Percentiles rank a stretch among this genome's conserved stretches.
Evolutionary conservation across 2,888 invertebrate species (phyloP).

Genomic region (Criorhina ranunculi): DNA sequence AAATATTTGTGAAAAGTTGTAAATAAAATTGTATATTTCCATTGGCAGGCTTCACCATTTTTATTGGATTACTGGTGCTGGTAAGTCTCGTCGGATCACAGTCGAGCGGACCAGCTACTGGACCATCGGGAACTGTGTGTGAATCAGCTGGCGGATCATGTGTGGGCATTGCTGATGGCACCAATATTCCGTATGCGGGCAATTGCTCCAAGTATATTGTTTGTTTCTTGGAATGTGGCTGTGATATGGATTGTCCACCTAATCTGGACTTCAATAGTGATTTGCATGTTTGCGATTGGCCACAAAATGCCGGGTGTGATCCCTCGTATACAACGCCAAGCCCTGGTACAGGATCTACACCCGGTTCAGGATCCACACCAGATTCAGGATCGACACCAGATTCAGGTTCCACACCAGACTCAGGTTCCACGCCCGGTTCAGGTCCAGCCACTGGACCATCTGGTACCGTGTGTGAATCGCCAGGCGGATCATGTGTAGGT

Average conservation of each 20-base stretch:
- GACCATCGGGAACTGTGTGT: conserved; percentile 65
- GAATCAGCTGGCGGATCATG: conserved; percentile 68
- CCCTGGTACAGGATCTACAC: neutral
- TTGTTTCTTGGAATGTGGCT: conserved; percentile 47
- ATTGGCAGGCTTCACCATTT: neutral
- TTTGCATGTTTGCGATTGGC: conserved; percentile 72
- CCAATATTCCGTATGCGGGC: conserved; percentile 24
- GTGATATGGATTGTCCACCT: conserved; percentile 60
- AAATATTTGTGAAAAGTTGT: neutral
- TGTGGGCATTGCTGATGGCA: conserved; percentile 28
- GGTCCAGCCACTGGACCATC: conserved; percentile 26
- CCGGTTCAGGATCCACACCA: neutral
- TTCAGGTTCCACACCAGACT: neutral
- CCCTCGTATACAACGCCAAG: neutral
- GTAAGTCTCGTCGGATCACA: conserved; percentile 6
- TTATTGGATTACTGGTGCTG: conserved; percentile 36
- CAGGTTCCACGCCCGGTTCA: neutral
- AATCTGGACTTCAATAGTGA: conserved; percentile 50
- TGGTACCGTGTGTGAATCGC: conserved; percentile 11
- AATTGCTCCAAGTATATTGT: conserved; percentile 67
- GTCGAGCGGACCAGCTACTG: conserved; percentile 23
- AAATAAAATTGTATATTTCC: conserved; percentile 2
- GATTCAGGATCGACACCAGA: neutral
- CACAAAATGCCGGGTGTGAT: conserved; percentile 78
- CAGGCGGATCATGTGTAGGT: conserved; percentile 28